Evolutionary conservation across 2,113 vertebrate genomes (phyloP), one percentile per base, ranked within the genome.

Genomic region (Chrysemys picta): DNA sequence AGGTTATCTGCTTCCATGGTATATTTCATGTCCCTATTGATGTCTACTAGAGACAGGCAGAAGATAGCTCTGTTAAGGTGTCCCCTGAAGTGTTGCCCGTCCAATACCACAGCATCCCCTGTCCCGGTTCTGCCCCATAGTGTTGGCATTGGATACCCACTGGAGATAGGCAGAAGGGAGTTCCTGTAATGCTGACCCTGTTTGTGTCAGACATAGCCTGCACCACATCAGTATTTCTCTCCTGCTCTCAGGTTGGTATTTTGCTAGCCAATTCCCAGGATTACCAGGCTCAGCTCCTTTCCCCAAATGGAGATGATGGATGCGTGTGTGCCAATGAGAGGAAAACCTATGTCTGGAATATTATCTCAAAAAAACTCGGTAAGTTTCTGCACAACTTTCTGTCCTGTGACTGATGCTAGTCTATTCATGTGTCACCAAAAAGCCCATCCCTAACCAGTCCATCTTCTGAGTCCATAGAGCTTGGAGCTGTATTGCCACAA

Each of bases 311-410:
- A 79, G 75, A 85, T 38, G 87, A 96, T 79, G 54, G 56, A 82
- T 98, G 98, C 81, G 65, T 97, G 47, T 96, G 95, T 65, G 72
- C 90, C 84, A 97, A 84, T 57, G 27, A 97, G 84, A 97, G 94
- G 27, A 79, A 95, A n/a, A 97, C 95, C 0, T 96, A 94, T 24
- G 49, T 93, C 47, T 98, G 98, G 97, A 94, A 95, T 91, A 90
- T 97, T 88, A 93, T 81, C 2, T 88, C 97, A 16, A 65, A 80
- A 84, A 75, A 54, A 93, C 88, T 82, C 10, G 97, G 97, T 98
- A 91, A 75, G 91, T 81, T 8, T 5, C 14, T 94, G 92, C 87
- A 12, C 54, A 84, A 52, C 45, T 65, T 84, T 96, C 59, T 84
- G 5, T 62, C 82, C 31, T 69, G 72, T 78, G 27, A 78, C 1